A percentile compares a stretch with the other conserved stretches of the same genome.
phyloP scores from a whole-genome alignment of 1,140 invertebrate genomes.

The Scaptomyza graminum region DNA sequence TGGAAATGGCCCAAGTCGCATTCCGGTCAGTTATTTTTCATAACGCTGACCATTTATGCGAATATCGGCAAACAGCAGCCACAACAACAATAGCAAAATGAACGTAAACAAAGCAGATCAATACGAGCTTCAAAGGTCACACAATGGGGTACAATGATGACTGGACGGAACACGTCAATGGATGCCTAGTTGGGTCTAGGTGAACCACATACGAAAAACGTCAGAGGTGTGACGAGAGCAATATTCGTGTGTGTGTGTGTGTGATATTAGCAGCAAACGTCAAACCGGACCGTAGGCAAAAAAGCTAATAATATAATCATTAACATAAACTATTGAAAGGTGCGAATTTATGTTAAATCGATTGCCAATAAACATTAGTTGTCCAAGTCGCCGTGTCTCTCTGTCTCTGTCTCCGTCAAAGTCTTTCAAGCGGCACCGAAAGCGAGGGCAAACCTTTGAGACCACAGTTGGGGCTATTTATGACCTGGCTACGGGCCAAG shows the following conservation, averaged over 20 bases:
- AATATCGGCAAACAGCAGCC: constrained; percentile 27
- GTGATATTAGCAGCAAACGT: constrained; percentile 10
- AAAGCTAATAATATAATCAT: constrained; percentile 3
- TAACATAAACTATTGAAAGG: constrained; percentile 67
- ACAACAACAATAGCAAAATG: constrained; percentile 22
- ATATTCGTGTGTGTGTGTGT: constrained; percentile 20
- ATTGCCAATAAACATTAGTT: constrained; percentile 64
- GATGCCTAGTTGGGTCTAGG: constrained; percentile 78
- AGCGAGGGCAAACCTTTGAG: constrained; percentile 34
- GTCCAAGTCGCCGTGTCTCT: background rate
- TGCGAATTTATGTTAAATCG: constrained; percentile 78
- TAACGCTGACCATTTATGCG: constrained; percentile 50
- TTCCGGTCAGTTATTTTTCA: constrained; percentile 36
- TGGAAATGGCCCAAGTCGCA: constrained; percentile 71
- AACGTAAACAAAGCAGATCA: constrained; percentile 67
- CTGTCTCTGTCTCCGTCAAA: background rate
- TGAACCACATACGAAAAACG: constrained; percentile 60
- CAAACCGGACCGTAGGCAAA: constrained; percentile 19
- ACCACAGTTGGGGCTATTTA: constrained; percentile 7
- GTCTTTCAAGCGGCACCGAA: constrained; percentile 25
- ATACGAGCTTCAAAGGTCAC: constrained; percentile 69
- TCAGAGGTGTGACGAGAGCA: constrained; percentile 39
- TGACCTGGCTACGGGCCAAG: constrained; percentile 29
- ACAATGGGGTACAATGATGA: constrained; percentile 44
- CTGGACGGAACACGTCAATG: constrained; percentile 57